Base-by-base conservation (phyloP, 2,113 vertebrate species). In the Arizona elegans region DNA sequence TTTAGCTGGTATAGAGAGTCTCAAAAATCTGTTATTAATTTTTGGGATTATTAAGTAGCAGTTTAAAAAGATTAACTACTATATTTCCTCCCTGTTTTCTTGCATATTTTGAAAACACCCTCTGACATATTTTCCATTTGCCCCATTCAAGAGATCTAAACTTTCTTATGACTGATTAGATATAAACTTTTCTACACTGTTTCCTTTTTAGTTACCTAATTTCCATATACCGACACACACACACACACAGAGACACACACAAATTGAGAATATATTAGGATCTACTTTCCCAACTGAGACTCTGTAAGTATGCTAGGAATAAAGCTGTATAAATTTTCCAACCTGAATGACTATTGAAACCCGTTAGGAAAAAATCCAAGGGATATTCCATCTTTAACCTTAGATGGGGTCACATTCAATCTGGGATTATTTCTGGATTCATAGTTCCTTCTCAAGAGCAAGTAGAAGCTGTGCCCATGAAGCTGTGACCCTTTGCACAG, bases 71-170 rank as follows among this genome's bases (percentile, higher is more conserved):
- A 33, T 81, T 47, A 91, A 81, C 33, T 62, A 81, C 33, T 62
- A 92, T 85, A 58, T 17, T 86, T 87, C 75, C 90, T 85, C 90
- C 87, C 91, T 17, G 52, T 58, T 53, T 92, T 86, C 58, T 29
- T 54, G 93, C 90, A 43, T 87, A 92, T 52, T 90, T 88, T 12
- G 86, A 93, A 87, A 91, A 59, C 8, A 81, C 43, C 7, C 33
- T 81, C 43, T 81, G 17, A 81, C 15, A 81, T 38, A 43, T 81
- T 70, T 47, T 8, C 24, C 8, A n/a, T 15, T 50, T 62, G 52
- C 11, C 8, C n/a, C 47, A 21, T 38, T 54, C 38, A 59, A 62
- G n/a, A 85, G 3, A 24, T 55, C 3, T 52, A 85, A 38, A 38
- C n/a, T 43, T 91, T 43, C 52, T 85, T 19, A 12, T 62, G 17